Base-by-base conservation (phyloP, 1,140 invertebrate species). In the Belonocnema kinseyi region DNA sequence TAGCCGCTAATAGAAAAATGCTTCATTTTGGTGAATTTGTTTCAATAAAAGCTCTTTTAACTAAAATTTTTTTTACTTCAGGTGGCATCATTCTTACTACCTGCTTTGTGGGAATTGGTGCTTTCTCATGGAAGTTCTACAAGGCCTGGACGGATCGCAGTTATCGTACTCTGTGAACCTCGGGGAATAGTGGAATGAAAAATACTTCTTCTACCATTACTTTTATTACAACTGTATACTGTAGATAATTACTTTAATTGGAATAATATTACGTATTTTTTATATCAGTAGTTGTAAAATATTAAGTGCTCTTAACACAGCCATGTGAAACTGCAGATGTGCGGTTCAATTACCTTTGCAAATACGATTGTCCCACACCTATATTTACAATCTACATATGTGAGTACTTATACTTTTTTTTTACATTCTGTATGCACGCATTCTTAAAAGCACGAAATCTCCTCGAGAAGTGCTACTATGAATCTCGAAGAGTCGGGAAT, bases 251-350 rank as follows among this genome's bases (percentile, higher is more conserved):
- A 54, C 72, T 75, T 78, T 3, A 54, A 77, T 81, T 50, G 50
- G 66, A 77, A 77, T 76, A 46, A 75, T 77, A 81, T 52, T 73
- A 70, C 46, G 50, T 78, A 78, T 82, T 78, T 82, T 78, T 80
- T 79, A 76, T 76, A 82, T 58, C n/a, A 82, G 70, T 77, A 58
- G 72, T 74, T 82, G 66, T 52, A 46, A 17, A 82, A 77, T 40
- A 78, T 75, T 50, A 81, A 82, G 81, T 82, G 81, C 81, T 82
- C 81, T 82, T 82, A 82, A 14, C 72, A 74, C 61, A 66, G 33
- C 4, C n/a, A n/a, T 66, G 61, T 66, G 61, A 14, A 66, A 66
- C 33, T 16, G 46, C 3, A 46, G 7, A 46, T 46, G 26, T 66
- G n/a, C 16, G 26, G 13, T 66, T 66, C 21, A 66, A 66, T 66